These are phyloP conservation scores for Rhinopomastus cyanomelas DNA, from an alignment of 2,113 vertebrate genomes.

Conservation along the genomic window DNA sequence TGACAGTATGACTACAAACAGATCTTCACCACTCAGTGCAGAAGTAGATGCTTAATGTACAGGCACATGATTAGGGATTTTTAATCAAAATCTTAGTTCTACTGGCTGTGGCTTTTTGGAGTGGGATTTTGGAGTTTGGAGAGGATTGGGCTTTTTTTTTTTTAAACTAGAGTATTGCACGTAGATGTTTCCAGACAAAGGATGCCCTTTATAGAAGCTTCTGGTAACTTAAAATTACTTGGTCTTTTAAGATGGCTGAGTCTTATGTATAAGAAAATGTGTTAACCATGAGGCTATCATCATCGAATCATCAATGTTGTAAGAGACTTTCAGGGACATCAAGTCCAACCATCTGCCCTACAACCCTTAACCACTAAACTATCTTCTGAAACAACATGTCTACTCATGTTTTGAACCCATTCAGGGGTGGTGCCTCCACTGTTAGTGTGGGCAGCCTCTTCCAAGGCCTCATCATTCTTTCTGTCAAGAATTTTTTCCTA, in stretches of 20 bases:
- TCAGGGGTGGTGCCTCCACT: no score
- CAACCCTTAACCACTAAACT: no score
- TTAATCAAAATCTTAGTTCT: background rate
- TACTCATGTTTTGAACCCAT: no score
- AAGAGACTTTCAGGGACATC: no score
- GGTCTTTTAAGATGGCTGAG: rapidly evolving
- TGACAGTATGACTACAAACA: background rate
- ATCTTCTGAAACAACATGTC: no score
- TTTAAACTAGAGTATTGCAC: rapidly evolving
- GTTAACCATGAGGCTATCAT: rapidly evolving
- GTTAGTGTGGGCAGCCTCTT: no score
- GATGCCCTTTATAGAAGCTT: background rate
- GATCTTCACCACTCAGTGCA: background rate
- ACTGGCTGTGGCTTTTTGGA: rapidly evolving
- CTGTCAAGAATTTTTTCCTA: no score
- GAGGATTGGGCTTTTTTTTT: background rate
- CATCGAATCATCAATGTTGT: no score
- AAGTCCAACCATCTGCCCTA: no score
- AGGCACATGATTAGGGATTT: background rate
- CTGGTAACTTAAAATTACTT: background rate
- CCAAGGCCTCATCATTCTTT: no score
- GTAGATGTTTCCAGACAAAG: background rate
- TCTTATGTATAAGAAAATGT: background rate
- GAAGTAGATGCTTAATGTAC: background rate
- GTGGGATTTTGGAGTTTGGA: rapidly evolving